Evolutionary conservation across 2,797 vertebrate genomes (phyloP).

Genomic region (Chrysocyon brachyurus): DNA sequence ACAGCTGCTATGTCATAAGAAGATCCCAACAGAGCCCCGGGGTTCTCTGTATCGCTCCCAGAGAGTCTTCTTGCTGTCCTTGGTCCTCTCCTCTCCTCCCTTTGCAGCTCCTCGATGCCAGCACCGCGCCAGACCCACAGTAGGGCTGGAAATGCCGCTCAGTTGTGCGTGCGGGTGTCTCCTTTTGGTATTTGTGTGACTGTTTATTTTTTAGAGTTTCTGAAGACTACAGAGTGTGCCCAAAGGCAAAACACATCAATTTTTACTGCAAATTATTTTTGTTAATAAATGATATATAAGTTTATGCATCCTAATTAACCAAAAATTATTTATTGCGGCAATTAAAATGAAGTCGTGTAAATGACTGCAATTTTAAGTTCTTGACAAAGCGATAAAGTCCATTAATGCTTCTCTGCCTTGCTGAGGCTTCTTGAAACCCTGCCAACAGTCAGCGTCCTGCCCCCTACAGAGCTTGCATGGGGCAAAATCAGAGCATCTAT

Average conservation of each 20-base stretch:
- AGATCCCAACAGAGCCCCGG: too few relatives aligned
- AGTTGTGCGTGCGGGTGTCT: accelerated
- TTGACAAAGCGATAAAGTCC: slow-evolving; percentile 51
- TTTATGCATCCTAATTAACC: slow-evolving; percentile 73
- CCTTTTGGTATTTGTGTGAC: not conserved
- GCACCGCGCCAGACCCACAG: not conserved
- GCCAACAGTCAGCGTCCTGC: not conserved
- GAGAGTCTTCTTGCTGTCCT: accelerated
- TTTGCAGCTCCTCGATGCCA: not conserved
- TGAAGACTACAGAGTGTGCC: not conserved
- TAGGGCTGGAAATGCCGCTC: not conserved
- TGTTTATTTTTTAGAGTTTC: slow-evolving; percentile 22
- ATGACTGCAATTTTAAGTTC: slow-evolving; percentile 70
- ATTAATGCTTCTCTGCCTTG: not conserved
- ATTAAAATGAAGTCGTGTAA: slow-evolving; percentile 74
- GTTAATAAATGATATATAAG: slow-evolving; percentile 75
- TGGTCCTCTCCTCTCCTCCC: not conserved
- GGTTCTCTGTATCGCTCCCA: not conserved
- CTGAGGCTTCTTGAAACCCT: not conserved
- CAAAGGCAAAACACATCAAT: slow-evolving; percentile 28
- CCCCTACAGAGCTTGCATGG: not conserved
- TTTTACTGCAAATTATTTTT: slow-evolving; percentile 67
- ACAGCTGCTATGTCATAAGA: not conserved
- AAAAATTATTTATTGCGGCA: slow-evolving; percentile 76
- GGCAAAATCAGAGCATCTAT: not conserved